A percentile compares a stretch with the other conserved stretches of the same genome.
These are phyloP conservation scores for Rosalia funebris DNA, from an alignment of 2,888 invertebrate species.

Conservation along the genomic window DNA sequence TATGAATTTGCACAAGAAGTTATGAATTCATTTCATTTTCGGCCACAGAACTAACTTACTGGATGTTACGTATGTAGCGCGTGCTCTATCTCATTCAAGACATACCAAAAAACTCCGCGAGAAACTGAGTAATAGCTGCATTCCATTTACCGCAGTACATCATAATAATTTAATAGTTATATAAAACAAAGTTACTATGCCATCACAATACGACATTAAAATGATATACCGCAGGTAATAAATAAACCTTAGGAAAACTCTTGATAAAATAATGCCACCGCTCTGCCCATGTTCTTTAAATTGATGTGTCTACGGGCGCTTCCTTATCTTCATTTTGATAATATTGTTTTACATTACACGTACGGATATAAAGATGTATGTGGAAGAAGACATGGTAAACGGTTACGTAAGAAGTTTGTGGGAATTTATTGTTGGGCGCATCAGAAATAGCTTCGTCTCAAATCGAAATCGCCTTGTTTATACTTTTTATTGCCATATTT, in stretches of 20 bases:
- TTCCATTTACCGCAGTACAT: neutral
- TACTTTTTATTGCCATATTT: neutral
- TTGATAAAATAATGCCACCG: slow-evolving; percentile 12
- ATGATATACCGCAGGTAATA: slow-evolving; percentile 4
- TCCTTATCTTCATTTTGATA: slow-evolving; percentile 16
- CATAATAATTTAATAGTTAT: neutral
- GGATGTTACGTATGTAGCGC: no score
- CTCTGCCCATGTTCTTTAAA: slow-evolving; percentile 1
- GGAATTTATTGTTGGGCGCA: neutral
- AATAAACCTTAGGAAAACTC: slow-evolving; percentile 9
- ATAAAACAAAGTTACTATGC: slow-evolving; percentile 3
- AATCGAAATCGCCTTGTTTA: slow-evolving; percentile 5
- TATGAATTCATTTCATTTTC: no score
- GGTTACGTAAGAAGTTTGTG: slow-evolving; percentile 1
- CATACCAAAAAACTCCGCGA: no score
- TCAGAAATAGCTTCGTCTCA: slow-evolving; percentile 4
- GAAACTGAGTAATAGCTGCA: no score
- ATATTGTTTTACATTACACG: slow-evolving; percentile 13
- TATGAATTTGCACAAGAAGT: no score
- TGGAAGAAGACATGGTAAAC: slow-evolving; percentile 2
- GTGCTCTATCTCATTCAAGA: no score
- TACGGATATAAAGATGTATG: slow-evolving; percentile 9
- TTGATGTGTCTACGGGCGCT: slow-evolving; percentile 12
- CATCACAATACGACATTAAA: neutral
- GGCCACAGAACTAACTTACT: no score